Evolutionary conservation across 2,888 invertebrate species (phyloP).

Genomic region (Polydrusus tereticollis): DNA sequence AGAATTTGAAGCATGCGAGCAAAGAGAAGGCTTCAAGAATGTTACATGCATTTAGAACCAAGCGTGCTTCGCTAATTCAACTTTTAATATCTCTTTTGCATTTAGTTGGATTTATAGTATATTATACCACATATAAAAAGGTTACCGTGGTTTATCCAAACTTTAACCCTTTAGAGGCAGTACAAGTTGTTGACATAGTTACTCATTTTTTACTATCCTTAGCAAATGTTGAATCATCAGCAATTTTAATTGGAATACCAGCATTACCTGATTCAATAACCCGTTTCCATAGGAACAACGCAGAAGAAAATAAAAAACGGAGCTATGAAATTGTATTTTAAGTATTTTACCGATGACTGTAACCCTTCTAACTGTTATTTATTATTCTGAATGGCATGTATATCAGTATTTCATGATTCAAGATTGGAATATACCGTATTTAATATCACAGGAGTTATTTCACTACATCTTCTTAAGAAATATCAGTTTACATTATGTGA

Average conservation of each 20-base stretch:
- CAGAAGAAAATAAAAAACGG: background rate
- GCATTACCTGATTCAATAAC: background rate
- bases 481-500: no score
- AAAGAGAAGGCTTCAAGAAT: no score
- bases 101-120: no score
- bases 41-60: no score
- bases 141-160: background rate
- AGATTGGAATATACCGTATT: constrained; percentile 5
- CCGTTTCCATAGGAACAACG: background rate
- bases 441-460: no score
- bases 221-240: background rate
- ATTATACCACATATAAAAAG: background rate
- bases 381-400: background rate
- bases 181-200: background rate
- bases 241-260: background rate
- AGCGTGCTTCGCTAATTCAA: no score
- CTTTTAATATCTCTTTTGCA: no score
- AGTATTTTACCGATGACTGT: background rate
- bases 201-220: background rate
- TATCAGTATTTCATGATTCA: background rate
- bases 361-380: background rate
- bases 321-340: background rate
- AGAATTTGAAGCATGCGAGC: no score
- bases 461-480: no score
- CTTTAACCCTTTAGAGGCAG: background rate